Base-by-base conservation (phyloP, 2,113 vertebrate species). In the Albula goreensis region DNA sequence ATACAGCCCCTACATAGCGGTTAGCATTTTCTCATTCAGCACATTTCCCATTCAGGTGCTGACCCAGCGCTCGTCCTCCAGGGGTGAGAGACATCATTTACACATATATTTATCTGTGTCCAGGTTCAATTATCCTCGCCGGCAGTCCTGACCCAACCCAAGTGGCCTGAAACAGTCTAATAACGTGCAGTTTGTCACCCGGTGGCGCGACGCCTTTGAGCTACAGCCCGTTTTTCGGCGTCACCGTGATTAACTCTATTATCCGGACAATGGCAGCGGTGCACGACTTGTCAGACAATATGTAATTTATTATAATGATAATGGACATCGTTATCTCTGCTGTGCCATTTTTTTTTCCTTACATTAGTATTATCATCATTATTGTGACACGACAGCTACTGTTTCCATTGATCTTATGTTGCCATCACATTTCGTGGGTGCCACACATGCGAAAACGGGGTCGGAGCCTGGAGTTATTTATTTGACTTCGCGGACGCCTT, bases 301-400 rank as follows among this genome's bases (percentile, higher is more conserved):
- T 88, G 81, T 89, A 60, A 90, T 88, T 90, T 78, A 88, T 89
- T 82, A 74, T 88, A 89, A 89, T 86, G 89, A 83, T 85, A 86
- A 86, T 87, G 70, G 85, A 31, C 85, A 87, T 92, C 87, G 90
- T 91, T 85, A 88, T 81, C 81, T 84, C 87, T 84, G 83, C 83
- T 12, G 25, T 79, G 77, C 66, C 86, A 86, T 90, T 90, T 83
- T 74, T 82, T 22, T 82, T 19, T 56, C 2, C 31, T 48, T 5
- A 50, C 41, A 6, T 48, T 83, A 86, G 12, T 15, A 15, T 88
- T 87, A 86, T 89, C 85, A 81, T 86, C 56, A 85, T 83, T 86
- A 78, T 86, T 86, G 88, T 80, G 53, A 57, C 52, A 83, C 22
- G n/a, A 11, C 19, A 13, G 53, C 41, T 48, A 19, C 22, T 78